phyloP scores from a whole-genome alignment of 1,140 invertebrate genomes.

The Lordiphosa stackelbergi region DNA sequence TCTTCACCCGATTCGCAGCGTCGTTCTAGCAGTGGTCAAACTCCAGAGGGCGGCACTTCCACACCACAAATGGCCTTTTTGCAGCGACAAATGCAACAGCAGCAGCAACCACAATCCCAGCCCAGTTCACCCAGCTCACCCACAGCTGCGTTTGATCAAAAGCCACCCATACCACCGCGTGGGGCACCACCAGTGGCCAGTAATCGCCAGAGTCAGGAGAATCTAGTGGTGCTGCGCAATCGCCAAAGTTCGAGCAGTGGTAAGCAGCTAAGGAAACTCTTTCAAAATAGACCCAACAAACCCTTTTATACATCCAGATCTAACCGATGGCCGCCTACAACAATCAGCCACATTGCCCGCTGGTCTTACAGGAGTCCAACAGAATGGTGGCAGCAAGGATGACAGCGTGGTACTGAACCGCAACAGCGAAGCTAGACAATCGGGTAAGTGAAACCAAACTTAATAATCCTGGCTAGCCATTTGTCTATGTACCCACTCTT shows the following conservation, averaged over 20 bases:
- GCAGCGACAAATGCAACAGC: conserved; percentile 77
- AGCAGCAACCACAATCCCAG: conserved; percentile 56
- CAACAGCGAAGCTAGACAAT: conserved; percentile 69
- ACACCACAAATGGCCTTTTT: conserved; percentile 75
- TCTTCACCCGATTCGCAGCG: conserved; percentile 76
- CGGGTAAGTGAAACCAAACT: conserved; percentile 49
- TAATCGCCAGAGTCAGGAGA: conserved; percentile 72
- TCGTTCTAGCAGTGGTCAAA: conserved; percentile 48
- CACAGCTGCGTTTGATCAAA: conserved; percentile 76
- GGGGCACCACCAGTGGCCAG: conserved; percentile 79
- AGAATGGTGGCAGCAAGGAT: conserved; percentile 63
- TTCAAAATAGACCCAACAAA: too few species aligned
- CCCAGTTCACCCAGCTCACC: conserved; percentile 69
- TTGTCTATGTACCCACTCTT: not conserved
- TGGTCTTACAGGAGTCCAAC: conserved; percentile 47
- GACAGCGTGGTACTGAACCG: conserved; percentile 58
- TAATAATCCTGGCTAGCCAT: not conserved
- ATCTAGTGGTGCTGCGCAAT: conserved; percentile 64
- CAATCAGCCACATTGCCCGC: conserved; percentile 62
- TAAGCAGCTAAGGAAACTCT: not conserved
- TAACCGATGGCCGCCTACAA: conserved; percentile 49
- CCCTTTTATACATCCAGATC: conserved; percentile 28
- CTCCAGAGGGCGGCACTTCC: conserved; percentile 39
- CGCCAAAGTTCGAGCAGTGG: conserved; percentile 66
- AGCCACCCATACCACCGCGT: conserved; percentile 80